Conservation (phyloP, 2,797 vertebrate genomes). For the Acanthurus tractus region DNA sequence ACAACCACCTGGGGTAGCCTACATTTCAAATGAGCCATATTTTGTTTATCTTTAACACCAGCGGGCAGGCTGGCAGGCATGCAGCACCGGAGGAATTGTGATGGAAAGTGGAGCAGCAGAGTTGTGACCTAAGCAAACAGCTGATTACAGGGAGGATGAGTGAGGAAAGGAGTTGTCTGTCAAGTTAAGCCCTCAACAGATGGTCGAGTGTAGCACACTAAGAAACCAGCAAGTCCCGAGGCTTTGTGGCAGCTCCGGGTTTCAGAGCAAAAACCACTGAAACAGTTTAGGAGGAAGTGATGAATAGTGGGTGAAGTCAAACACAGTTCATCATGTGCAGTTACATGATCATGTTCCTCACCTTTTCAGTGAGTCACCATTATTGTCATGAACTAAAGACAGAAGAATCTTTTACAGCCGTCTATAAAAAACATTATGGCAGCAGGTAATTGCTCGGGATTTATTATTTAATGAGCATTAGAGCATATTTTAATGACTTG, state of each 20-base stretch:
- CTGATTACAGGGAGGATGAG: slow-evolving; percentile 69
- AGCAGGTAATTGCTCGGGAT: slow-evolving; percentile 52
- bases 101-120: slow-evolving; percentile 63
- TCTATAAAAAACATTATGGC: slow-evolving; percentile 47
- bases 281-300: slow-evolving; percentile 31
- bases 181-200: slow-evolving; percentile 66
- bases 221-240: slow-evolving; percentile 55
- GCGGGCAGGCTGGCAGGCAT: slow-evolving; percentile 60
- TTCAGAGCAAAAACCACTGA: slow-evolving; percentile 44
- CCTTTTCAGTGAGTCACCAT: slow-evolving; percentile 26
- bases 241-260: slow-evolving; percentile 52
- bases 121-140: slow-evolving; percentile 70
- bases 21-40: slow-evolving; percentile 70
- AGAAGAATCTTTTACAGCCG: slow-evolving; percentile 40
- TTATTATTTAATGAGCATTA: slow-evolving; percentile 57
- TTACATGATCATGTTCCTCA: slow-evolving; percentile 30
- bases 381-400: slow-evolving; percentile 30
- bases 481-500: slow-evolving; percentile 53
- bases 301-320: slow-evolving; percentile 21
- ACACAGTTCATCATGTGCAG: slow-evolving; percentile 13
- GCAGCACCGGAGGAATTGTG: slow-evolving; percentile 46
- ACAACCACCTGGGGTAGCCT: slow-evolving; percentile 63
- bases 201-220: slow-evolving; percentile 43
- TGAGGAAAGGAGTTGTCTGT: slow-evolving; percentile 59
- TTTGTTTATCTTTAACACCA: slow-evolving; percentile 71